Percentiles rank a stretch among this genome's conserved stretches.
These are phyloP conservation scores for Tiaroga cobitis DNA, from an alignment of 2,797 vertebrate genomes.

Conservation along the genomic window DNA sequence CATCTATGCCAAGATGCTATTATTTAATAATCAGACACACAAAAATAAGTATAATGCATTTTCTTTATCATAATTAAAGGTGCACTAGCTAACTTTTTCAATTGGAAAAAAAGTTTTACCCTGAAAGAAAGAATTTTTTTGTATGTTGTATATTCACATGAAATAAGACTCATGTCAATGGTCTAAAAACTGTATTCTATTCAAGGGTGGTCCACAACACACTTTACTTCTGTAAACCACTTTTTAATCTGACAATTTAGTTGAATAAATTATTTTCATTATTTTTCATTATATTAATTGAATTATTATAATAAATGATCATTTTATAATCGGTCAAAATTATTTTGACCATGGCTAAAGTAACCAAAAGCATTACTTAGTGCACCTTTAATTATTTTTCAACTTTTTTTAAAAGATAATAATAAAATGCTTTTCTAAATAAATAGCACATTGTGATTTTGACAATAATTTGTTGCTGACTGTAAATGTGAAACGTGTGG, in stretches of 20 bases:
- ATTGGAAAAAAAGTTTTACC: background rate
- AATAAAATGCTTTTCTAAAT: background rate
- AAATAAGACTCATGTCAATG: background rate
- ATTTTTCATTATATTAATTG: background rate
- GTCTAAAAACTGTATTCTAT: background rate
- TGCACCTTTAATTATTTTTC: background rate
- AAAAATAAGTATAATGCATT: background rate
- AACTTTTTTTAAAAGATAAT: background rate
- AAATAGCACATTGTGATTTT: slow-evolving; percentile 24
- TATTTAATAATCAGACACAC: background rate
- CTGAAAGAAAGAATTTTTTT: background rate
- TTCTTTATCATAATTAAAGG: background rate
- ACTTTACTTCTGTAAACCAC: no score
- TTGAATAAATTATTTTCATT: background rate
- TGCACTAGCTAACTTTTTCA: background rate
- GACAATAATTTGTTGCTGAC: background rate
- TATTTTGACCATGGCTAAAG: background rate
- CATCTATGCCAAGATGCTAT: background rate
- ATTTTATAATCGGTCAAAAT: background rate
- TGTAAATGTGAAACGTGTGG: background rate
- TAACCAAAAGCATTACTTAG: background rate
- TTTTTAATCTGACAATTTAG: background rate
- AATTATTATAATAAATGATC: background rate
- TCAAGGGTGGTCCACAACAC: no score
- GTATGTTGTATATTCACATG: background rate